phyloP scores from a whole-genome alignment of 2,797 vertebrate species.

The Lepus oiostolus region DNA sequence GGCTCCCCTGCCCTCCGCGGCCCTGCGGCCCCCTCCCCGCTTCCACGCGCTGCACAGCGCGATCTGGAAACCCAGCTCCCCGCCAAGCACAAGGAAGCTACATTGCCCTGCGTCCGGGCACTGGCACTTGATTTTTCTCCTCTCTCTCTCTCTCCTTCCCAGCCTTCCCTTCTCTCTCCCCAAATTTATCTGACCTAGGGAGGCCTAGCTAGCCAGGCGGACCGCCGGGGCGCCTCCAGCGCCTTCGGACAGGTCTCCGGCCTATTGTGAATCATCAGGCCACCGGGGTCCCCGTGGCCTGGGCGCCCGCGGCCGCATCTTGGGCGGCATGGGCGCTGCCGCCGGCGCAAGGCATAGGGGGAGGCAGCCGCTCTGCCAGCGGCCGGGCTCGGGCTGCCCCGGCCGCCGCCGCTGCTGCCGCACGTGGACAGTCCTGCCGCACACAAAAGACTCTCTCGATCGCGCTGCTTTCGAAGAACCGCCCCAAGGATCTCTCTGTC shows the following conservation, averaged over 20 bases:
- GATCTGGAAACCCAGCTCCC: slow-evolving; percentile 72
- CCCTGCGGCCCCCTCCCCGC: slow-evolving; percentile 8
- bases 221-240: slow-evolving; percentile 26
- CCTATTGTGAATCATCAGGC: slow-evolving; percentile 74
- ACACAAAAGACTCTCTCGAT: slow-evolving; percentile 67
- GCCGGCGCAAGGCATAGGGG: slow-evolving; percentile 67
- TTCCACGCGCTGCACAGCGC: slow-evolving; percentile 51
- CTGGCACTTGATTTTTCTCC: neutral
- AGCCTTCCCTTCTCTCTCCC: neutral
- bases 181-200: slow-evolving; percentile 74
- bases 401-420: neutral
- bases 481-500: slow-evolving; percentile 64
- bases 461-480: slow-evolving; percentile 79
- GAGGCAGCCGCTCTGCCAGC: neutral
- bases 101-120: neutral
- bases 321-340: slow-evolving; percentile 73
- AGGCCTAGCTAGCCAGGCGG: slow-evolving; percentile 54
- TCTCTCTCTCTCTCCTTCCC: neutral
- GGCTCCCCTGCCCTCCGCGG: slow-evolving; percentile 20
- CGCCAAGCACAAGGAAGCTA: neutral
- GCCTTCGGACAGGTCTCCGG: slow-evolving; percentile 46
- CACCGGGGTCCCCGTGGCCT: slow-evolving; percentile 21
- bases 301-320: slow-evolving; percentile 36
- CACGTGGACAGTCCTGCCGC: slow-evolving; percentile 4
- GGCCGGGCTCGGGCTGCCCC: slow-evolving; percentile 52